phyloP scores from a whole-genome alignment of 2,797 vertebrate species.

The Amazona finschi region DNA sequence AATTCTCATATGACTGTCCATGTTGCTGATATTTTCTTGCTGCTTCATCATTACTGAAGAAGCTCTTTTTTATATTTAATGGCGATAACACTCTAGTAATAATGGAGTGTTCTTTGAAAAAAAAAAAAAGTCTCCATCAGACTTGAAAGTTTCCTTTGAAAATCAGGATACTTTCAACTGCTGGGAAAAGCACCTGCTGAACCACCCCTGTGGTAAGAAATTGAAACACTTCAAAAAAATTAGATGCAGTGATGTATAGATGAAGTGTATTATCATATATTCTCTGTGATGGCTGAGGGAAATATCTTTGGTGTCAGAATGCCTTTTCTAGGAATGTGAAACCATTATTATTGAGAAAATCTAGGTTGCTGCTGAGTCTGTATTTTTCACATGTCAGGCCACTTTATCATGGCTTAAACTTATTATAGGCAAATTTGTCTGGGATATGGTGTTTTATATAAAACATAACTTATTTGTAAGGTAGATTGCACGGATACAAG shows the following conservation, averaged over 20 bases:
- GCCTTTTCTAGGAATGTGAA: background rate
- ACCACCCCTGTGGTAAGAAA: background rate
- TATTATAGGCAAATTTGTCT: background rate
- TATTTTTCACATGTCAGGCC: background rate
- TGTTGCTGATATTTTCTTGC: background rate
- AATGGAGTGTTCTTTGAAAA: background rate
- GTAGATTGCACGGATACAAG: background rate
- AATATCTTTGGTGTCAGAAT: background rate
- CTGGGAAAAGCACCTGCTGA: background rate
- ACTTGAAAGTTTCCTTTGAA: background rate
- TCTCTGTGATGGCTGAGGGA: background rate
- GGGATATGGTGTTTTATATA: background rate
- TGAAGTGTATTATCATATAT: background rate
- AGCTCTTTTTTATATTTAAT: background rate
- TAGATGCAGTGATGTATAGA: background rate
- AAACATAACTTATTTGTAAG: background rate
- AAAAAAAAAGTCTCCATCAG: background rate
- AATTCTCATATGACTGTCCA: background rate
- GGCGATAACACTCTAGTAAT: background rate
- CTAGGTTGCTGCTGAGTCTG: background rate
- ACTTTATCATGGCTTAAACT: background rate
- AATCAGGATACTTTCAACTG: background rate
- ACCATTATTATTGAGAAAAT: background rate
- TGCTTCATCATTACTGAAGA: background rate
- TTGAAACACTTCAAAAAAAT: background rate